Conservation (phyloP, 2,113 vertebrate species). For the Hoplias malabaricus region DNA sequence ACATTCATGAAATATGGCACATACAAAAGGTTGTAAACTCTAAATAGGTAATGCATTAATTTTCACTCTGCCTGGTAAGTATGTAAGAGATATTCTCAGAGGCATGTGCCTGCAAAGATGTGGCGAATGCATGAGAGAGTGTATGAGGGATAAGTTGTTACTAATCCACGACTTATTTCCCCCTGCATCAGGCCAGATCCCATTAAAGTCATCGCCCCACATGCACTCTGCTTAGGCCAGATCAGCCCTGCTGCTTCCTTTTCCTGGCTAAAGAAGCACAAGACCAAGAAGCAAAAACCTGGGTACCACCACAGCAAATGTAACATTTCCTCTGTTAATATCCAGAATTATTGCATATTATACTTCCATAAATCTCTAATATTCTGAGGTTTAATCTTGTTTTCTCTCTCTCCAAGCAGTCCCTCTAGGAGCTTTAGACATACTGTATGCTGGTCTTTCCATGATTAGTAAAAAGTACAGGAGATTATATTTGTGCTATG, state of each 20-base stretch:
- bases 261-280: constrained; percentile 12
- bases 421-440: background rate
- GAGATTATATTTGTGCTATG: constrained; percentile 34
- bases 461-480: constrained; percentile 25
- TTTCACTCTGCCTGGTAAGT: background rate
- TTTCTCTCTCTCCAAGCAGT: constrained; percentile 4
- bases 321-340: constrained; percentile 32
- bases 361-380: constrained; percentile 30
- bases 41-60: no score
- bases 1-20: background rate
- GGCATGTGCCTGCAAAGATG: constrained; percentile 34
- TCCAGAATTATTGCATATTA: constrained; percentile 9
- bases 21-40: no score
- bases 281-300: no score
- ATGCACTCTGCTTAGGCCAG: constrained; percentile 31
- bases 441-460: constrained; percentile 16
- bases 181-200: constrained; percentile 49
- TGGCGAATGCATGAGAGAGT: constrained; percentile 42
- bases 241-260: constrained; percentile 20
- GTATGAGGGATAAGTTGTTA: constrained; percentile 32
- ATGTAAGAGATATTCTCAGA: background rate
- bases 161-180: constrained; percentile 51
- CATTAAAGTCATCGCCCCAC: constrained; percentile 42
- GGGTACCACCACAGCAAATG: background rate
- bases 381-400: constrained; percentile 41